Evolutionary conservation across 2,113 vertebrate genomes (phyloP).

Genomic region (Heptranchias perlo): DNA sequence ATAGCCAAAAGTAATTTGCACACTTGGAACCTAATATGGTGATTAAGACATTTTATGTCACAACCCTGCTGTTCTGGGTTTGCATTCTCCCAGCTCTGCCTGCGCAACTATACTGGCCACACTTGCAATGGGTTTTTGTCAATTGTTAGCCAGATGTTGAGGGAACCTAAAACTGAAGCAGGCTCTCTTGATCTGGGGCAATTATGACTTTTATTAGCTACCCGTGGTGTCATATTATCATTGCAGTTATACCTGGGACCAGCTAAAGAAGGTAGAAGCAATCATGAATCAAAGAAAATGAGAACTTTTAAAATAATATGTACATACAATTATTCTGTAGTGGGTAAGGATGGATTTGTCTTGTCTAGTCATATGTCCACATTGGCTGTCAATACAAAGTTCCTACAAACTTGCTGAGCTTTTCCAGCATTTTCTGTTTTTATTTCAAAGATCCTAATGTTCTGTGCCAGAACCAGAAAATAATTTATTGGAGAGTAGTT

Average conservation of each 20-base stretch:
- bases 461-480: neutral
- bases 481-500: neutral
- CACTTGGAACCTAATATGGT: constrained; percentile 33
- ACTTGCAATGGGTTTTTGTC: constrained; percentile 1
- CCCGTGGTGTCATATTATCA: constrained; percentile 4
- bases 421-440: no score
- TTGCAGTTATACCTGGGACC: constrained; percentile 3
- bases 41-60: constrained; percentile 35
- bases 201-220: constrained; percentile 21
- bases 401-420: no score
- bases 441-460: neutral
- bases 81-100: neutral
- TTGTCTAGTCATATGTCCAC: neutral
- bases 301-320: neutral
- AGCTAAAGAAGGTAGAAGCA: neutral
- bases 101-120: constrained; percentile 10
- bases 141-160: constrained; percentile 26
- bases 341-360: neutral
- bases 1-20: constrained; percentile 34
- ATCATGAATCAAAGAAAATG: constrained; percentile 7
- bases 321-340: neutral
- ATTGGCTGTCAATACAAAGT: neutral
- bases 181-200: neutral
- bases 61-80: constrained; percentile 24
- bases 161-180: constrained; percentile 15